Evolutionary conservation across 2,888 invertebrate genomes (phyloP).

Genomic region (Trisateles emortualis): DNA sequence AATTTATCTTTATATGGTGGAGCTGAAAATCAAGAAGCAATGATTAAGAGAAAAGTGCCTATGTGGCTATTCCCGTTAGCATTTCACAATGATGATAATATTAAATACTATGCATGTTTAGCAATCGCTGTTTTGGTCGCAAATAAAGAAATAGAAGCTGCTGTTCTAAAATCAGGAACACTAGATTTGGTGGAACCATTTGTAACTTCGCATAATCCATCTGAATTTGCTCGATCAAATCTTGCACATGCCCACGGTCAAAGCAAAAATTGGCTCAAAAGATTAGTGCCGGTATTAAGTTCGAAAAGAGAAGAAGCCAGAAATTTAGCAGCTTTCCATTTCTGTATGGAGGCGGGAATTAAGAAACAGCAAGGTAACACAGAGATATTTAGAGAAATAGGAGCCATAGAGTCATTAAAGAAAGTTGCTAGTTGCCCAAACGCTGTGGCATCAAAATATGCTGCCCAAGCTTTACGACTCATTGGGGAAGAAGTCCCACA

Average conservation of each 20-base stretch:
- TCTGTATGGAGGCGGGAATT: conserved; percentile 99
- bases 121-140: conserved; percentile 98
- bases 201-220: conserved; percentile 97
- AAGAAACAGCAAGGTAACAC: conserved; percentile 97
- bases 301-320: conserved; percentile 98
- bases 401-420: conserved; percentile 97
- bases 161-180: conserved; percentile 98
- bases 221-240: conserved; percentile 97
- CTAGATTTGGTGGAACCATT: conserved; percentile 98
- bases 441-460: conserved; percentile 98
- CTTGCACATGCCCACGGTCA: conserved; percentile 98
- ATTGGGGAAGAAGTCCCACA: conserved; percentile 99
- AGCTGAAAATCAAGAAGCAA: conserved; percentile 98
- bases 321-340: conserved; percentile 98
- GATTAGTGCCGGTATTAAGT: conserved; percentile 96
- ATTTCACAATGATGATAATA: conserved; percentile 98
- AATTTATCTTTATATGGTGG: conserved; percentile 98
- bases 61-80: conserved; percentile 99
- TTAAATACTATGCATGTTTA: conserved; percentile 99
- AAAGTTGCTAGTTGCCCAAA: conserved; percentile 99
- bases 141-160: conserved; percentile 99
- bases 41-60: conserved; percentile 97
- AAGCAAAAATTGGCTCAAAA: conserved; percentile 97
- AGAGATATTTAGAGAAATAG: conserved; percentile 96
- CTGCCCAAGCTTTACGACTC: conserved; percentile 95